Conservation (phyloP, 30 jellyfish, hydroid and myxozoan species). For the Mastigias papua region DNA sequence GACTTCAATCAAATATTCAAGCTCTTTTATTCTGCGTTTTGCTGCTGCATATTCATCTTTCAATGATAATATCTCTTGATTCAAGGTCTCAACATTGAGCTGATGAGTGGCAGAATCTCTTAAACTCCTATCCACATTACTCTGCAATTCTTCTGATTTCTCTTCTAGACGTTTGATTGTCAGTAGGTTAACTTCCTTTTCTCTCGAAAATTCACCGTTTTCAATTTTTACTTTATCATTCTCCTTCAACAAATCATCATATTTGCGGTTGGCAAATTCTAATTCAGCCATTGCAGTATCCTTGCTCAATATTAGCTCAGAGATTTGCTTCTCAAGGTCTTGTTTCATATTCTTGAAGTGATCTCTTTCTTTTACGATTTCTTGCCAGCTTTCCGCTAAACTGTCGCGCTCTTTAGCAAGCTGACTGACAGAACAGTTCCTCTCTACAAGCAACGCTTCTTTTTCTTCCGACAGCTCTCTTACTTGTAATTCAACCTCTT, state of each 20-base stretch:
- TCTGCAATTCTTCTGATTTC: neutral
- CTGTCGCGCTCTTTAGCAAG: neutral
- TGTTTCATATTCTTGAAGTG: neutral
- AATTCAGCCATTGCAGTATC: constrained; percentile 2
- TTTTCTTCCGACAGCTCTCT: constrained; percentile 49
- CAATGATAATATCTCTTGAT: neutral
- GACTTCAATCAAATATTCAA: neutral
- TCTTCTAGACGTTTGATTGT: constrained; percentile 5
- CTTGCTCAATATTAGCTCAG: neutral
- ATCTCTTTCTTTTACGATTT: neutral
- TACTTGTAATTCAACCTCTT: constrained; percentile 22
- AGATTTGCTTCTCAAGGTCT: neutral
- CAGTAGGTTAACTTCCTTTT: neutral
- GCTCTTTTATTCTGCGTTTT: neutral
- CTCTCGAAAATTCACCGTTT: neutral
- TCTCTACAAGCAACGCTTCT: constrained; percentile 23
- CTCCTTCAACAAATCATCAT: constrained; percentile 13
- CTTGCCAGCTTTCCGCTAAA: constrained; percentile 10
- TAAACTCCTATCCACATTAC: neutral
- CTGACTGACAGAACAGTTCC: neutral
- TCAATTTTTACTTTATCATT: neutral
- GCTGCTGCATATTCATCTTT: neutral
- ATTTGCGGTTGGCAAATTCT: constrained; percentile 9
- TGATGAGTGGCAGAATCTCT: neutral
- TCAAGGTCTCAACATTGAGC: neutral